Evolutionary conservation across 2,797 vertebrate genomes (phyloP).

Genomic region (Choloepus didactylus): DNA sequence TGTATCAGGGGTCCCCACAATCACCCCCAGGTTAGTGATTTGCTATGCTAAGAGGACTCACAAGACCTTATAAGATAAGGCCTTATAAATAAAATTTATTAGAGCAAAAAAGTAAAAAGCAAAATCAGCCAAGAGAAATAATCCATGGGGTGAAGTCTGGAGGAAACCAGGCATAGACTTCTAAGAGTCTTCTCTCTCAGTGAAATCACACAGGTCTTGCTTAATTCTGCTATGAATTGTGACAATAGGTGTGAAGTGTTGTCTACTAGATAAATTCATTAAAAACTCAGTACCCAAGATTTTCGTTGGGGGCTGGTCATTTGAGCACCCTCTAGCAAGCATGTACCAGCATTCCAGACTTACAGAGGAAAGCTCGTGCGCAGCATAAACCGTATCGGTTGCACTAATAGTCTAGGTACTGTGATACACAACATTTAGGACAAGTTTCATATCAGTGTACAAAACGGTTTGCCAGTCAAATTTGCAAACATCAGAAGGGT

Average conservation of each 20-base stretch:
- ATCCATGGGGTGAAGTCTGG: not conserved
- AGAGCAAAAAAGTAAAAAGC: slow-evolving; percentile 28
- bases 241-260: not conserved
- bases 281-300: not conserved
- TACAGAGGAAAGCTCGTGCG: not conserved
- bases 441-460: not conserved
- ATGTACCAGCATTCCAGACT: not conserved
- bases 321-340: not conserved
- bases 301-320: not conserved
- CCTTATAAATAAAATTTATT: not conserved
- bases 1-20: not conserved
- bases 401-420: not conserved
- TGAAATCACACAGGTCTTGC: not conserved
- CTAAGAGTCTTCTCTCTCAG: too few relatives aligned
- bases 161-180: too few relatives aligned
- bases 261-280: not conserved
- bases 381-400: not conserved
- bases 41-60: not conserved
- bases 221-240: not conserved
- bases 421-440: not conserved
- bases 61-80: not conserved
- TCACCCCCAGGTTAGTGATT: not conserved
- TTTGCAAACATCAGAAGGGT: not conserved
- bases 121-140: slow-evolving; percentile 47
- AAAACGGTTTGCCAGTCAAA: not conserved